Base-by-base conservation (phyloP, 2,888 invertebrate species). In the Volucella inanis region DNA sequence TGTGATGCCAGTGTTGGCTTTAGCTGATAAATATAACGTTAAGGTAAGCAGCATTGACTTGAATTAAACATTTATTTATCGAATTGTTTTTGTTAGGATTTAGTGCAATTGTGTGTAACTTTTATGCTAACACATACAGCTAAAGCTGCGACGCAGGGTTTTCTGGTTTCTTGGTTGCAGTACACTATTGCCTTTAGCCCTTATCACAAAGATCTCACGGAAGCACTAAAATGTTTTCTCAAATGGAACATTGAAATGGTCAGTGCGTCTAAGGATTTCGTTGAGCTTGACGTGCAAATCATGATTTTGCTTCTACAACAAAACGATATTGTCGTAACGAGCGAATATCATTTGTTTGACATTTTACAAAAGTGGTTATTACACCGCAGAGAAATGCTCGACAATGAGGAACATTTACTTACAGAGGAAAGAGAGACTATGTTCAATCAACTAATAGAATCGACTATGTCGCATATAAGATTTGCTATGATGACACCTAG, bases 401-500 rank as follows among this genome's bases (percentile, higher is more conserved):
- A 91, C 87, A 90, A 92, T 87, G 93, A 94, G 87, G 91, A 92
- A 22, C 93, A 92, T 0, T 89, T 93, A 6, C 90, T 90, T 0
- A 93, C 92, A 9, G 92, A 91, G 0, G 94, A 95, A 87, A 91
- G 94, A 61, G 94, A 94, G 78, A 89, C 92, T 4, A 94, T 95
- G 83, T 94, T 96, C 92, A 94, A 95, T 80, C 93, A 94, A 4
- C 92, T 97, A 0, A 95, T 97, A 0, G 93, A 95, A 59, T 94
- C 95, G 55, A 95, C 97, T 0, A 96, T 97, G 93, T 93, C 95
- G 0, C 95, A 95, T 85, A 94, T 97, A 76, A 92, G 96, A 88
- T 99, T 98, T 92, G 97, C 98, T 1, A 98, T 98, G 97, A 98
- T 99, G 97, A 95, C 96, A 15, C 97, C 97, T 0, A 93, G 96